Base-by-base conservation (phyloP, 2,888 invertebrate species). In the Notodonta ziczac region DNA sequence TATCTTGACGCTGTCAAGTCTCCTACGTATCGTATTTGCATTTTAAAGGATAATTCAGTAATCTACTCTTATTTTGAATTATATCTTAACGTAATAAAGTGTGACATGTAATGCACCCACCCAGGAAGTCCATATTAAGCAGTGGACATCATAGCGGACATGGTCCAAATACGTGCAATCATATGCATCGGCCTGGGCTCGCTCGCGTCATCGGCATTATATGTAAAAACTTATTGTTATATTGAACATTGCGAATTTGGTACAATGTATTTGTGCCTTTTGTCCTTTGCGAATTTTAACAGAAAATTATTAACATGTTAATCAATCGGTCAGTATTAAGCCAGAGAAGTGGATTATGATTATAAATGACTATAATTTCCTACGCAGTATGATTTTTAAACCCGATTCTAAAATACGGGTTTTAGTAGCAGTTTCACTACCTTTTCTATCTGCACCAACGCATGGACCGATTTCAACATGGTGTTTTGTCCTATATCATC, bases 101-200 rank as follows among this genome's bases (percentile, higher is more conserved):
- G 50, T 16, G 16, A 9, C 9, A 14, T 16, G 50, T 5, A 2
- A n/a, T 46, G 46, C 5, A 46, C 46, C 5, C 50, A 50, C 50
- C 50, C 50, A 50, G 50, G 50, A 16, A 35, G 52, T 12, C 52
- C 52, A 32, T 52, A 52, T 52, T 32, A 52, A 13, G 52, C 13
- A 32, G 52, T 52, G 52, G 52, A 24, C 32, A 32, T 32, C 32
- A 16, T 32, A 52, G 52, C 52, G 52, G 52, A 52, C 32, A 32
- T 32, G 9, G 32, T 52, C 52, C 52, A 32, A 32, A 52, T 52
- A 32, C 5, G 52, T 35, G 32, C 32, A 32, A 6, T 32, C 52
- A 52, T 48, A 51, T 32, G 52, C 32, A 13, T 52, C 52, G 52
- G 32, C 32, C 52, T 9, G 24, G 12, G 12, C 7, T 5, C 52